Conservation (phyloP, 2,797 vertebrate species). For the Poeciliopsis paucimaculata region DNA sequence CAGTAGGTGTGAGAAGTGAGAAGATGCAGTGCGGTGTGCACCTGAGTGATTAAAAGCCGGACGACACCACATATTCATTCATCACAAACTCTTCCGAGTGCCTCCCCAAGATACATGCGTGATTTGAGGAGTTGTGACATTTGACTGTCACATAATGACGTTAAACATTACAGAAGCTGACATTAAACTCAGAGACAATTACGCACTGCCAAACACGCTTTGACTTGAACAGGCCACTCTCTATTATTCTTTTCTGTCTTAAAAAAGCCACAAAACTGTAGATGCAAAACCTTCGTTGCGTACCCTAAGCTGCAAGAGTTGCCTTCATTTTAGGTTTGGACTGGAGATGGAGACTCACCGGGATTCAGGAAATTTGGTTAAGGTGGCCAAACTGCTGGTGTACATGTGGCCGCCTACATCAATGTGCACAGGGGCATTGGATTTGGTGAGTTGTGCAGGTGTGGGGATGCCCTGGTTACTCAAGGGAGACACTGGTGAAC, state of each 20-base stretch:
- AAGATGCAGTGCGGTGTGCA: constrained; percentile 14
- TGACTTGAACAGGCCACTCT: neutral
- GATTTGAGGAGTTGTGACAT: constrained; percentile 63
- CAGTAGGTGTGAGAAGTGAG: neutral
- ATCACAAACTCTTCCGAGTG: constrained; percentile 6
- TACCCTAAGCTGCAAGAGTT: neutral
- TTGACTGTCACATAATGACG: constrained; percentile 56
- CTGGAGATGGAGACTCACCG: constrained; percentile 83
- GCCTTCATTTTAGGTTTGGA: neutral
- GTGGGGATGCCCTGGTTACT: constrained; percentile 98
- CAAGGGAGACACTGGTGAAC: constrained; percentile 96
- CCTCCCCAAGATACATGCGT: constrained; percentile 24
- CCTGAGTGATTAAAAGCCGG: constrained; percentile 18
- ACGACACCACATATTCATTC: constrained; percentile 3
- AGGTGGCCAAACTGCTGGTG: constrained; percentile 97
- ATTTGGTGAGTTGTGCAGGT: constrained; percentile 97
- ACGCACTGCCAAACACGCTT: constrained; percentile 4
- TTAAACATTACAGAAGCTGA: constrained; percentile 46
- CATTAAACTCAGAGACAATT: constrained; percentile 34
- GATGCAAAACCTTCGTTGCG: neutral
- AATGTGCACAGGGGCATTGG: constrained; percentile 98
- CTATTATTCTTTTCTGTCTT: neutral
- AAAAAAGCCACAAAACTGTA: neutral
- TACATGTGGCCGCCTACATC: constrained; percentile 99
- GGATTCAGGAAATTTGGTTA: constrained; percentile 97